A percentile compares a stretch with the other conserved stretches of the same genome.
phyloP scores from a whole-genome alignment of 2,797 vertebrate genomes.

The Oreonectes daqikongensis region DNA sequence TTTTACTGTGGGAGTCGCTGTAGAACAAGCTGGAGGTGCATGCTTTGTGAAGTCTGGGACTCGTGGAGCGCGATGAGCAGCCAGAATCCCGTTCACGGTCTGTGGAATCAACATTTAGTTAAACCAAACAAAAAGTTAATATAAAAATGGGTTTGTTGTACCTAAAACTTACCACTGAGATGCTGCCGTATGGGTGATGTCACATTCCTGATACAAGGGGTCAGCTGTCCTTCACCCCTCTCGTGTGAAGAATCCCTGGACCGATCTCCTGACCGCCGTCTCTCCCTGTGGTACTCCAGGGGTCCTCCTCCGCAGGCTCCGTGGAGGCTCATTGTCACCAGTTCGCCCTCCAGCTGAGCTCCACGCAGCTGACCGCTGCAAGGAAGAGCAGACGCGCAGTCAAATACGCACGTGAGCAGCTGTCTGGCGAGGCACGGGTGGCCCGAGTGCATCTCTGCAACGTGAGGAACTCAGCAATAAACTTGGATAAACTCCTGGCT shows the following conservation, averaged over 20 bases:
- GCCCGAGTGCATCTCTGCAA: constrained; percentile 39
- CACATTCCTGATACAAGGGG: constrained; percentile 96
- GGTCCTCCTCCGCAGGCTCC: constrained; percentile 73
- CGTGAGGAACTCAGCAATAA: constrained; percentile 55
- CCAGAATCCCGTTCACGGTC: constrained; percentile 85
- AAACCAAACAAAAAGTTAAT: no score
- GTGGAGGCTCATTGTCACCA: constrained; percentile 86
- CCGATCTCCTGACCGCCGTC: constrained; percentile 89
- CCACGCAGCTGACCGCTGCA: constrained; percentile 79
- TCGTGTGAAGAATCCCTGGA: constrained; percentile 96
- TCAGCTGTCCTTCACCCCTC: constrained; percentile 90
- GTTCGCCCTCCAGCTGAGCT: constrained; percentile 77
- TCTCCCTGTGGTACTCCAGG: constrained; percentile 81
- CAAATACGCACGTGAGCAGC: constrained; percentile 23
- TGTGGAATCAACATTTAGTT: constrained; percentile 56
- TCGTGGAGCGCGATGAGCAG: constrained; percentile 83
- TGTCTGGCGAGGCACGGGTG: constrained; percentile 32
- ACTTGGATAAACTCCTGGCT: constrained; percentile 52
- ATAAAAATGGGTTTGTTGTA: no score
- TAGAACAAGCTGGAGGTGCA: constrained; percentile 79
- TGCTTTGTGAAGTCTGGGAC: constrained; percentile 78
- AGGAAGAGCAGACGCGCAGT: constrained; percentile 27
- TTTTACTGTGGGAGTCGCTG: constrained; percentile 81
- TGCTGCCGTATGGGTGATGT: constrained; percentile 95
- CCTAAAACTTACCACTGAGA: constrained; percentile 77